These are phyloP conservation scores for Amblyjoppa fuscipennis DNA, from an alignment of 2,888 invertebrate genomes.

Conservation along the genomic window DNA sequence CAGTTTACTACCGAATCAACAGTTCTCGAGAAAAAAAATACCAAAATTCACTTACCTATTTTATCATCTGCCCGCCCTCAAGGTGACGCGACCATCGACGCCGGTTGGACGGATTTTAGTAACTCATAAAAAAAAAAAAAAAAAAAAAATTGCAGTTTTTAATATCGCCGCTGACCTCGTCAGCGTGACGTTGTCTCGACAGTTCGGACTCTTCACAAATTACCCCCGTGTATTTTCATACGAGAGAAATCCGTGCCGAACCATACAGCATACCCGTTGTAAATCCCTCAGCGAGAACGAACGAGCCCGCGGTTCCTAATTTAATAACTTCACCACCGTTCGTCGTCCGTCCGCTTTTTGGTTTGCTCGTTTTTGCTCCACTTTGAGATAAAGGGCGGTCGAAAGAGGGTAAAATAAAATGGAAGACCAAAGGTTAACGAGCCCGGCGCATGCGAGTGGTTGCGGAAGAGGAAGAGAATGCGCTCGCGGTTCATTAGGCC, in stretches of 20 bases:
- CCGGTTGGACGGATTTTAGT: too few species aligned
- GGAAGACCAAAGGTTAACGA: background rate
- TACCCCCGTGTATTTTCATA: background rate
- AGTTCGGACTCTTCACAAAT: background rate
- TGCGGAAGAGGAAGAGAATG: background rate
- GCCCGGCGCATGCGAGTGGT: background rate
- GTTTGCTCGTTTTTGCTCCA: constrained; percentile 5
- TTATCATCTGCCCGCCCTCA: too few species aligned
- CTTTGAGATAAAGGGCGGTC: constrained; percentile 1
- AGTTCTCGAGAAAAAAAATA: too few species aligned
- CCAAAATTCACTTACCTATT: too few species aligned
- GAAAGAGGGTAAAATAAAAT: background rate
- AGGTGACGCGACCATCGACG: too few species aligned
- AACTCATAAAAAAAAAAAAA: too few species aligned
- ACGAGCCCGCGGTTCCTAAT: background rate
- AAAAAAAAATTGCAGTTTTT: too few species aligned
- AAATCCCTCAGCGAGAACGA: background rate
- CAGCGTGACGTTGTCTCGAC: too few species aligned
- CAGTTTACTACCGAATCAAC: too few species aligned
- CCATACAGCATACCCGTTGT: background rate
- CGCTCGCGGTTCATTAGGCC: constrained; percentile 11
- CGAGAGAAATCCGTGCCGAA: background rate
- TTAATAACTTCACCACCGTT: constrained; percentile 1
- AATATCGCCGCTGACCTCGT: too few species aligned
- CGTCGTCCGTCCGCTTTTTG: background rate